These are phyloP conservation scores for Xenus cinereus DNA, from an alignment of 2,113 vertebrate genomes.

Conservation along the genomic window DNA sequence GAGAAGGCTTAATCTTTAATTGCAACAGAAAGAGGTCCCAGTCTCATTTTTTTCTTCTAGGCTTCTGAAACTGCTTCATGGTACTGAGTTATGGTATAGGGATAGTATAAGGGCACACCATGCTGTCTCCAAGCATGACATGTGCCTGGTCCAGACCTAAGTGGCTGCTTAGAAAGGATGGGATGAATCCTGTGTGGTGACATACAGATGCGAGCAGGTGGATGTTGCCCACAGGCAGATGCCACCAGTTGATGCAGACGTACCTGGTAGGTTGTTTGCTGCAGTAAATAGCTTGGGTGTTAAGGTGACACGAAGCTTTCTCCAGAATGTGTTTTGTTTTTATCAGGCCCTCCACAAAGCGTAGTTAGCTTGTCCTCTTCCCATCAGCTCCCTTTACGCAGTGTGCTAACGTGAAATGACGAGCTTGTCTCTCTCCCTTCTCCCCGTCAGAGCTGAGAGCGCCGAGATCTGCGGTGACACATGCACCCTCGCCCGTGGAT, in stretches of 20 bases:
- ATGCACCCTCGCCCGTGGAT: neutral
- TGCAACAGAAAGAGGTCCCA: neutral
- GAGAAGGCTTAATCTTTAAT: neutral
- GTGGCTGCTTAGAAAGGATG: neutral
- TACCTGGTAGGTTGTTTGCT: neutral
- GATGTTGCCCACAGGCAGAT: neutral
- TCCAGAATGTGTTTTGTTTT: neutral
- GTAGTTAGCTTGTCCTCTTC: neutral
- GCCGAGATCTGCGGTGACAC: conserved; percentile 5
- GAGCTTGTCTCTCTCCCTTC: conserved; percentile 50
- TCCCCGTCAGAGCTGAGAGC: neutral
- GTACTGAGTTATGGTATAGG: neutral
- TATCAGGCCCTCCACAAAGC: neutral
- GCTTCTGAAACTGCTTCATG: neutral
- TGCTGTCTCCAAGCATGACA: neutral
- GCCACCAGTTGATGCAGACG: neutral
- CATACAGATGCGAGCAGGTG: neutral
- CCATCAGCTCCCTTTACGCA: neutral
- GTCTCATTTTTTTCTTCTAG: neutral
- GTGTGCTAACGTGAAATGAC: neutral
- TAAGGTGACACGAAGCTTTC: neutral
- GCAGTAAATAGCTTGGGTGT: neutral
- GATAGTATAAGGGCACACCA: neutral
- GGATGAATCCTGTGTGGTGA: neutral
- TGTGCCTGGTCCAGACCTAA: neutral